Evolutionary conservation across 2,113 vertebrate species (phyloP), one percentile per base, ranked within the genome.

Genomic region (Steatornis caripensis): DNA sequence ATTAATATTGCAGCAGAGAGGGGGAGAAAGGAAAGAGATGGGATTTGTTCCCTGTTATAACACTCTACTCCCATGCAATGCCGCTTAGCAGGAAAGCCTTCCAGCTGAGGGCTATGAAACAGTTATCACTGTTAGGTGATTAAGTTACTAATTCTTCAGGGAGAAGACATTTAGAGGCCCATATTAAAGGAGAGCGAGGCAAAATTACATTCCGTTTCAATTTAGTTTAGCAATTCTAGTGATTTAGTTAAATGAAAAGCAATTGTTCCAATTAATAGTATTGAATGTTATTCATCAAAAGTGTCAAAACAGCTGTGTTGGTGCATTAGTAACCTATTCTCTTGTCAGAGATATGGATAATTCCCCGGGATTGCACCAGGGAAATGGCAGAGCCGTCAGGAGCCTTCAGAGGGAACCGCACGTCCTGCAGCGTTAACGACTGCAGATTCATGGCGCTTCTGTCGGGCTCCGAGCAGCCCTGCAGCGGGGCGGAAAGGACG

Each of bases 261-360:
- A 98, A 98, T 98, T 99, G 98, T 98, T 99, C 98, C 98, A 99
- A 99, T 99, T 99, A 99, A 99, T 99, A 98, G 98, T 98, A 99
- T 98, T 98, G 98, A 99, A 98, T 98, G 98, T 98, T 99, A 98
- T 98, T 99, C 98, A 98, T 99, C 99, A 99, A 97, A 98, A 98
- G 97, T 98, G 98, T 98, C 98, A 98, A 98, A 98, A 98, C 98
- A 98, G 98, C 97, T 98, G 97, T 98, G 97, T 96, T 97, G 97
- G 97, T 98, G 98, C 98, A 98, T 98, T 98, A 98, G 98, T 98
- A 98, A 98, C 98, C 98, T 98, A 98, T 98, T 98, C 98, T 98
- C 98, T 98, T 98, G 97, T 98, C 98, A 98, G 97, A 98, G 97
- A 96, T 98, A 97, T 69, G 95, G 98, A 97, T 98, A 98, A 98